Conservation (phyloP, 2,888 invertebrate species). For the Nomada lathburiana region DNA sequence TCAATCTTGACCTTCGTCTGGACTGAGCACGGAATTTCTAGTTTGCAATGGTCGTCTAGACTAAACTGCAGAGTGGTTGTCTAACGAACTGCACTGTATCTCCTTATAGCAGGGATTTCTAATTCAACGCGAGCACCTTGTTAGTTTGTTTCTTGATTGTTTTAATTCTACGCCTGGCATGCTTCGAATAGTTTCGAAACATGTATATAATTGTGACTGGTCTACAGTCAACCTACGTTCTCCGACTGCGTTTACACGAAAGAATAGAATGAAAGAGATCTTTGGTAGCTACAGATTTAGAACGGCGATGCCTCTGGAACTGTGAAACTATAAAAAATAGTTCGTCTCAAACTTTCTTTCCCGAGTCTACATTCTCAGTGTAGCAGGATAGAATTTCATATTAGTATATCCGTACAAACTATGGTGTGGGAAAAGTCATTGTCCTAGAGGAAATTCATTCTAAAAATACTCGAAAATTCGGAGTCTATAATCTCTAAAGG, state of each 20-base stretch:
- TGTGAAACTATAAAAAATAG: too few relatives aligned
- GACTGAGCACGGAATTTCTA: slow-evolving; percentile 33
- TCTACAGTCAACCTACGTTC: background rate
- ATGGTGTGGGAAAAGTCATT: background rate
- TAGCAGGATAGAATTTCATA: background rate
- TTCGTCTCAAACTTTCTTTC: background rate
- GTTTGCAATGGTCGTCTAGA: slow-evolving; percentile 26
- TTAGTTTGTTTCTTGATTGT: slow-evolving; percentile 5
- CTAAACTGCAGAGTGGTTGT: background rate
- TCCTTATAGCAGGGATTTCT: slow-evolving; percentile 30
- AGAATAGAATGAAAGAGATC: background rate
- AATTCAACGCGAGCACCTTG: slow-evolving; percentile 31
- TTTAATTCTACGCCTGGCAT: background rate
- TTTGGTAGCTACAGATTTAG: background rate
- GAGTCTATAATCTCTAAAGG: too few relatives aligned
- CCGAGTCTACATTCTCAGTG: background rate
- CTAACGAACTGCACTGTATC: background rate
- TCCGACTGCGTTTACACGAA: too few relatives aligned
- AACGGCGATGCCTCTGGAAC: background rate
- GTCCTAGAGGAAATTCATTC: too few relatives aligned
- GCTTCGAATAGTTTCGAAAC: slow-evolving; percentile 9
- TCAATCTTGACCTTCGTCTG: slow-evolving; percentile 64
- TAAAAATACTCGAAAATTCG: too few relatives aligned
- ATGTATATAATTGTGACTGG: background rate
- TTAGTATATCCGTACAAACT: background rate